Base-by-base conservation (phyloP, 2,113 vertebrate species). In the Thermophis baileyi region DNA sequence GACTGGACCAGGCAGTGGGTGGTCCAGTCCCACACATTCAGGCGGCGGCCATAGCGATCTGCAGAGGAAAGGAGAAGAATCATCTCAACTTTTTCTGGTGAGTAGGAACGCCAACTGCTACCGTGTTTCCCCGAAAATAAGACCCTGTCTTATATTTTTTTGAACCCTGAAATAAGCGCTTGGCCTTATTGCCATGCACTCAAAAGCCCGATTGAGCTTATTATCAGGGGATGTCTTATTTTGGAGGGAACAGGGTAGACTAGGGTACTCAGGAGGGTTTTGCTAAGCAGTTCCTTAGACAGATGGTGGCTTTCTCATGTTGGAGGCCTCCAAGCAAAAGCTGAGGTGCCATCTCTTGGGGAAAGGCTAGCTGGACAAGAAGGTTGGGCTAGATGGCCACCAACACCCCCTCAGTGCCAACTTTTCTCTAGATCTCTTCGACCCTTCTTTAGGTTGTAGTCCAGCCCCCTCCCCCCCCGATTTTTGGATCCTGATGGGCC, bases 1-100 rank as follows among this genome's bases (percentile, higher is more conserved):
- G 97, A 97, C 97, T 98, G 98, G 86, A 98, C 92, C 51, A 95
- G 97, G 40, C 95, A 96, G 94, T 97, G 98, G 25, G 96, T 97
- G 50, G 96, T 97, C 98, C 98, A 98, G 96, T 98, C 98, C 98
- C 98, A 98, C 2, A 98, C 95, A 7, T 98, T 97, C 24, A 98
- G 87, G 24, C 89, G 35, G 0, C 85, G 94, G 3, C 98, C 98
- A 1, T 98, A 98, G 22, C 92, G 97, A 46, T 98, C 98, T 98
- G 90, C 22, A 0, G 12, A 55, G 11, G 50, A 30, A n/a, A 20
- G 46, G 35, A 51, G 24, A 24, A 57, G 51, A 16, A 57, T 0
- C 5, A 1, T 6, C 22, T 51, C 18, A 63, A 14, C 35, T 24
- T 69, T 3, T n/a, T 44, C 35, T 81, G 69, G 2, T 22, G n/a